These are phyloP conservation scores for Lampris megalopsis DNA, from an alignment of 2,113 vertebrate species.

Conservation along the genomic window DNA sequence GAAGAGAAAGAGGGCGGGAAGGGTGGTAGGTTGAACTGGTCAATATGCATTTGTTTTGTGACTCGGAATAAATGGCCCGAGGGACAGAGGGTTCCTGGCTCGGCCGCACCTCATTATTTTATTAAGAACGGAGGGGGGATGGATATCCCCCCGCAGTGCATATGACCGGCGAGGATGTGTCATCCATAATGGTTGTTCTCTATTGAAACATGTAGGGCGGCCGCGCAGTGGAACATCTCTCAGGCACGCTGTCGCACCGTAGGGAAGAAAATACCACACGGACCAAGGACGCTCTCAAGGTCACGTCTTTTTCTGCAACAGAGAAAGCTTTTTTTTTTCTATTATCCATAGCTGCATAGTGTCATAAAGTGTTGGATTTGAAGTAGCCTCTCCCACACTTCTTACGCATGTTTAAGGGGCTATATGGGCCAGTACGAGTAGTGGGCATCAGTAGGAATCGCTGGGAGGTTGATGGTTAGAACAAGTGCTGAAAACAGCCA, in stretches of 20 bases:
- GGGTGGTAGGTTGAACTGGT: conserved; percentile 39
- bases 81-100: conserved; percentile 23
- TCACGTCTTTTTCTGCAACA: conserved; percentile 38
- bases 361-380: conserved; percentile 17
- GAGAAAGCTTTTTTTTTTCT: conserved; percentile 18
- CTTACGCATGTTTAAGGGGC: too few species aligned
- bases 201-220: conserved; percentile 55
- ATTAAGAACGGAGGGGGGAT: conserved; percentile 8
- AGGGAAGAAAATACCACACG: conserved; percentile 42
- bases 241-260: conserved; percentile 14
- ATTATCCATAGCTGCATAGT: conserved; percentile 27
- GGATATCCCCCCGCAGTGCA: conserved; percentile 16
- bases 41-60: conserved; percentile 49
- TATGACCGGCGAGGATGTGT: conserved; percentile 31
- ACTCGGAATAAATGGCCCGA: conserved; percentile 19
- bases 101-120: conserved; percentile 35
- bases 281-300: conserved; percentile 65
- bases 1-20: conserved; percentile 25
- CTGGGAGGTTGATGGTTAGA: too few species aligned
- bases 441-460: too few species aligned
- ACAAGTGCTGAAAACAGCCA: too few species aligned
- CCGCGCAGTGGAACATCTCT: conserved; percentile 43
- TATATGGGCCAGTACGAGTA: too few species aligned
- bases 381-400: conserved; percentile 13
- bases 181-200: conserved; percentile 39